phyloP scores from a whole-genome alignment of 2,888 invertebrate species.

The Drosophila bunnanda region DNA sequence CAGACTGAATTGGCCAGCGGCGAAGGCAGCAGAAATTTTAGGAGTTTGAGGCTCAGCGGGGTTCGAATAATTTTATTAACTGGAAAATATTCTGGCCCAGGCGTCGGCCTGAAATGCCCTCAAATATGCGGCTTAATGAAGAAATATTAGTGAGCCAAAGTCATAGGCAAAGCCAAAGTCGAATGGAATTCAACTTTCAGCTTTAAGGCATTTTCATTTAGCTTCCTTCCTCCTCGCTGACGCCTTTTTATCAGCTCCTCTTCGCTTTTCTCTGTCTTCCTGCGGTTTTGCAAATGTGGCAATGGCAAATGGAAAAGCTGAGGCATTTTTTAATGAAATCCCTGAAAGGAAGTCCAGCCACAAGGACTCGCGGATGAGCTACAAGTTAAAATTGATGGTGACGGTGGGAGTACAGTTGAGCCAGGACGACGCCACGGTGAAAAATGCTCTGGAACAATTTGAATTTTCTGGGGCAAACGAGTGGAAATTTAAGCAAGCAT shows the following conservation, averaged over 20 bases:
- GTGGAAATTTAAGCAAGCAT: accelerated
- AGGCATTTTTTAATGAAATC: slow-evolving; percentile 63
- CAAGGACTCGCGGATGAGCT: slow-evolving; percentile 31
- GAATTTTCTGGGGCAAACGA: not conserved
- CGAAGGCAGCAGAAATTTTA: slow-evolving; percentile 1
- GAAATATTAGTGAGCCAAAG: slow-evolving; percentile 72
- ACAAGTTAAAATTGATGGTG: slow-evolving; percentile 10
- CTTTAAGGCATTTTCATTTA: slow-evolving; percentile 50
- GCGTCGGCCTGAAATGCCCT: slow-evolving; percentile 54
- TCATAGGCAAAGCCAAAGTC: slow-evolving; percentile 35
- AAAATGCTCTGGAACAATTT: not conserved
- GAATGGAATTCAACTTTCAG: slow-evolving; percentile 67
- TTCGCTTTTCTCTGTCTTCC: slow-evolving; percentile 20
- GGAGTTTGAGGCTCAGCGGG: not conserved
- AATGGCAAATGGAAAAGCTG: slow-evolving; percentile 62
- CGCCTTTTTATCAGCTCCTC: not conserved
- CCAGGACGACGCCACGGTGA: not conserved
- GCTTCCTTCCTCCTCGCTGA: not conserved
- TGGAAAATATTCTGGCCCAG: slow-evolving; percentile 56
- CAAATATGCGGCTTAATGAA: slow-evolving; percentile 75
- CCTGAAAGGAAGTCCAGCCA: slow-evolving; percentile 29
- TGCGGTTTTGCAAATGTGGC: slow-evolving; percentile 47
- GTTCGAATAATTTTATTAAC: slow-evolving; percentile 61
- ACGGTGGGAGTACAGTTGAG: not conserved
- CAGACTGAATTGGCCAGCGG: slow-evolving; percentile 53